A percentile compares a stretch with the other conserved stretches of the same genome.
These are phyloP conservation scores for Acleris cristana DNA, from an alignment of 2,888 invertebrate species.

Conservation along the genomic window DNA sequence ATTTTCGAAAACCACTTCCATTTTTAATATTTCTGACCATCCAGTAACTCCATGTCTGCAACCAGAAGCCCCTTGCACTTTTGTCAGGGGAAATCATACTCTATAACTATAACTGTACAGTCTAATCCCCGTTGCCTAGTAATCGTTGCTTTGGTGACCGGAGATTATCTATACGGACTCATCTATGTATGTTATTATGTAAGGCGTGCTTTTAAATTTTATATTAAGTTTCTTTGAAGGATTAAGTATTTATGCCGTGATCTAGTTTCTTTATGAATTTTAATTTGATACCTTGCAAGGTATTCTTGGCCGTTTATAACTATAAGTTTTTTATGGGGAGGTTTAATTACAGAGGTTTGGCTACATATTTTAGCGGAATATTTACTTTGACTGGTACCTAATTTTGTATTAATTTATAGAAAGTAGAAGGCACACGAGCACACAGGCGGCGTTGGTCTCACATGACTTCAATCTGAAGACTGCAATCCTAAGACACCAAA, in stretches of 20 bases:
- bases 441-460: too few relatives aligned
- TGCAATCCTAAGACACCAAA: too few relatives aligned
- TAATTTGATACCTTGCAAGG: not conserved
- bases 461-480: too few relatives aligned
- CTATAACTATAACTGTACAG: conserved; percentile 64
- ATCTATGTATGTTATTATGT: conserved; percentile 30
- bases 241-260: conserved; percentile 3
- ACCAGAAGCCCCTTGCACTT: conserved; percentile 63
- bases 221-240: not conserved
- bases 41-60: conserved; percentile 38
- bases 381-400: too few relatives aligned
- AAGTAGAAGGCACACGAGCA: too few relatives aligned
- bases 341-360: too few relatives aligned
- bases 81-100: conserved; percentile 78
- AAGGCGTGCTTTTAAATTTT: conserved; percentile 27
- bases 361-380: too few relatives aligned
- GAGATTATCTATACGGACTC: conserved; percentile 50
- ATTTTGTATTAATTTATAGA: too few relatives aligned
- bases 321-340: too few relatives aligned
- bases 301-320: too few relatives aligned
- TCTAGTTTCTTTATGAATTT: not conserved
- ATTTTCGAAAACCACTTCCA: not conserved
- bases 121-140: conserved; percentile 72
- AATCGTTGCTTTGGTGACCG: conserved; percentile 77
- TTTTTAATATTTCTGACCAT: conserved; percentile 17